These are phyloP conservation scores for Cydia pomonella DNA, from an alignment of 1,140 invertebrate species.

Conservation along the genomic window DNA sequence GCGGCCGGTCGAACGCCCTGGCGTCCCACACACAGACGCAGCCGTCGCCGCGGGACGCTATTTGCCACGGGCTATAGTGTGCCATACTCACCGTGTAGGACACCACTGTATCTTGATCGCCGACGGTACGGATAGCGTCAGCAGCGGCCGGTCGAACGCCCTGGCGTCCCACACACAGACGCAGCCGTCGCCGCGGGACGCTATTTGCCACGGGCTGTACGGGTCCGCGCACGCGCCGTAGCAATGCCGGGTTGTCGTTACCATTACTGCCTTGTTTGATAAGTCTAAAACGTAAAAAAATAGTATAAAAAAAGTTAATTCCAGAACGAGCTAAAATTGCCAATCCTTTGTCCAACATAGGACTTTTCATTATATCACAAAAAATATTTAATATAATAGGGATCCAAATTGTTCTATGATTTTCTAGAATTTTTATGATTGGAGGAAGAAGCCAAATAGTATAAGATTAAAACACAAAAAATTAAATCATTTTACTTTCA, in stretches of 20 bases:
- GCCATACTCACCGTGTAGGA: constrained; percentile 88
- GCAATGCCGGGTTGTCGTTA: constrained; percentile 91
- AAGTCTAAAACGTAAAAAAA: constrained; percentile 79
- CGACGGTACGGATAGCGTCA: constrained; percentile 85
- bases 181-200: constrained; percentile 90
- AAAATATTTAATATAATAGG: too few species aligned
- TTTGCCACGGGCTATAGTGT: background rate
- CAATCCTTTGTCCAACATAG: too few species aligned
- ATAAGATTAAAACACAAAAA: too few species aligned
- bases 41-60: constrained; percentile 91
- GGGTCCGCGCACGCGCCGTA: constrained; percentile 90
- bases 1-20: constrained; percentile 73
- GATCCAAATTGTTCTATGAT: too few species aligned
- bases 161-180: constrained; percentile 94
- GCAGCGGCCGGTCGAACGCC: constrained; percentile 92
- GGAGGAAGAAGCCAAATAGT: too few species aligned
- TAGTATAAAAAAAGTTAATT: background rate
- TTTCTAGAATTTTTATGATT: too few species aligned
- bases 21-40: constrained; percentile 94
- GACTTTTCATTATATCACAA: too few species aligned
- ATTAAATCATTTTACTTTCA: too few species aligned
- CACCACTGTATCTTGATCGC: constrained; percentile 92
- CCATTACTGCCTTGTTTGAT: constrained; percentile 85
- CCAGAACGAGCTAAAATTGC: too few species aligned
- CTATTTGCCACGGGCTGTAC: constrained; percentile 88